phyloP scores from a whole-genome alignment of 1,140 invertebrate genomes.

The Bicyclus anynana region DNA sequence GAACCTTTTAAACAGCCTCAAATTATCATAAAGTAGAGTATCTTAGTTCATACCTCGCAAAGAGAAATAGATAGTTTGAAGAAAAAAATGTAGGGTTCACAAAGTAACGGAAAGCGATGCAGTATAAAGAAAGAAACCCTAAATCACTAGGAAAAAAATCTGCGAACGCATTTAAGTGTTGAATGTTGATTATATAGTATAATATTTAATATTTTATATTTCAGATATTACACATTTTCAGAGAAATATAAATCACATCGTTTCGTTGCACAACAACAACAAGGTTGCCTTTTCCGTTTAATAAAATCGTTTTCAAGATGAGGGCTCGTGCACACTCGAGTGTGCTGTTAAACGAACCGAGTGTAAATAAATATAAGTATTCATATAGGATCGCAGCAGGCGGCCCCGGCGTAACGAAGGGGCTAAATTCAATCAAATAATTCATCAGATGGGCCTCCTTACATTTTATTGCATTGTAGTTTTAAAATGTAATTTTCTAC shows the following conservation, averaged over 20 bases:
- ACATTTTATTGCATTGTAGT: not conserved
- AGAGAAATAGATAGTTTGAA: too few relatives aligned
- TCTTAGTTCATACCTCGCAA: too few relatives aligned
- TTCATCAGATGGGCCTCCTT: constrained; percentile 7
- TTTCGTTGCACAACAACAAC: not conserved
- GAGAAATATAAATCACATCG: not conserved
- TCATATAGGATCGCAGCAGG: constrained; percentile 61
- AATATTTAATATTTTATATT: too few relatives aligned
- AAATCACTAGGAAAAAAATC: too few relatives aligned
- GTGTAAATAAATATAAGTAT: constrained; percentile 74
- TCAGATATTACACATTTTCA: too few relatives aligned
- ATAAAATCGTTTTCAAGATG: constrained; percentile 27
- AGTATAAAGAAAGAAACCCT: too few relatives aligned
- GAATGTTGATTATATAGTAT: too few relatives aligned
- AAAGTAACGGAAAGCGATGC: too few relatives aligned
- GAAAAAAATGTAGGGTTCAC: too few relatives aligned
- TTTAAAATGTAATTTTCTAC: not conserved
- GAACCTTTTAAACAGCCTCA: too few relatives aligned
- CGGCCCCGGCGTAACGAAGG: constrained; percentile 43
- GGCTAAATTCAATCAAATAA: constrained; percentile 47
- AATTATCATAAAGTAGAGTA: too few relatives aligned
- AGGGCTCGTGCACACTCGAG: constrained; percentile 49
- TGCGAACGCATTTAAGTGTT: too few relatives aligned
- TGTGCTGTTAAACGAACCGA: constrained; percentile 70
- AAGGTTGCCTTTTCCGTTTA: constrained; percentile 14